These are phyloP conservation scores for Sibirionetta formosa DNA, from an alignment of 2,797 vertebrate genomes.

Conservation along the genomic window DNA sequence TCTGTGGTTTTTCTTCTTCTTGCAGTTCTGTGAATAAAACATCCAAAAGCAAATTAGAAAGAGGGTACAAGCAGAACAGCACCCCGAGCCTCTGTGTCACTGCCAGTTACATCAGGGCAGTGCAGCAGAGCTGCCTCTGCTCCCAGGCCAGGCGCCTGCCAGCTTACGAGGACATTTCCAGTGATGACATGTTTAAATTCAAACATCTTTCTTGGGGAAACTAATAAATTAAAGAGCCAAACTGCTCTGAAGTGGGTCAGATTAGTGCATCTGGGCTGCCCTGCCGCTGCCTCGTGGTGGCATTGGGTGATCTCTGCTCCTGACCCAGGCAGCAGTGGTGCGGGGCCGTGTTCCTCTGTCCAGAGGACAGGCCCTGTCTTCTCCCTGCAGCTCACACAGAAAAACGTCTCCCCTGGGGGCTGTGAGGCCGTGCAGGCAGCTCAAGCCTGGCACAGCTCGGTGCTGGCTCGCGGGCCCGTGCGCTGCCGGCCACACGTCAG, in stretches of 20 bases:
- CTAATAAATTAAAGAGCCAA: background rate
- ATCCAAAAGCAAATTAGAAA: background rate
- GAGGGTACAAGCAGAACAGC: background rate
- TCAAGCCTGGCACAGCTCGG: fast-evolving
- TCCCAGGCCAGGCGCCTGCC: background rate
- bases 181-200: fast-evolving
- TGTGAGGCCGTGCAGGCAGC: fast-evolving
- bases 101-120: background rate
- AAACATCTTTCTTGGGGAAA: background rate
- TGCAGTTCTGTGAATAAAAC: fast-evolving
- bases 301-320: background rate
- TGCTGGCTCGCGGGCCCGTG: fast-evolving
- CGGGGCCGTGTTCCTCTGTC: fast-evolving
- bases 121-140: background rate
- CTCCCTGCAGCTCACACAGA: fast-evolving
- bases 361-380: fast-evolving
- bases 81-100: background rate
- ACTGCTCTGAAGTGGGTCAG: background rate
- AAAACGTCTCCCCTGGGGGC: background rate
- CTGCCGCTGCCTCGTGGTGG: fast-evolving
- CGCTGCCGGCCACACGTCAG: no score
- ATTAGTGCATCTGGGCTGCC: background rate
- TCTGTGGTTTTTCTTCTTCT: background rate
- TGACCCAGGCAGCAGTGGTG: fast-evolving
- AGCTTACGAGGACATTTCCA: background rate